These are phyloP conservation scores for Agapornis canus DNA, from an alignment of 2,797 vertebrate species.

Conservation along the genomic window DNA sequence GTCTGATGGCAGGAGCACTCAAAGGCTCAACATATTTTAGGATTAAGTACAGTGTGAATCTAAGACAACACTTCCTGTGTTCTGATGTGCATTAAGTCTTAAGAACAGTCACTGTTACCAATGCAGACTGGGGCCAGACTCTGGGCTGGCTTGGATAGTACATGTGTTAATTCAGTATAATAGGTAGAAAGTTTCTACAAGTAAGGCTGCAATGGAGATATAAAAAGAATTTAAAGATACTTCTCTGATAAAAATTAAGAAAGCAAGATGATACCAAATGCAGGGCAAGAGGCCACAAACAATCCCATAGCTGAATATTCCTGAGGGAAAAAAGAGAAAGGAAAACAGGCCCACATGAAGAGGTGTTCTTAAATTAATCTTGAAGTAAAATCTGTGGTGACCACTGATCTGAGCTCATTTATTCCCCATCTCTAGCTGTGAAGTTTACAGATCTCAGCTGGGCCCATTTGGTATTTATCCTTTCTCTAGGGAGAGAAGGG, in stretches of 20 bases:
- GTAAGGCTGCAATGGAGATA: background rate
- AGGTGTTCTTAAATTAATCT: background rate
- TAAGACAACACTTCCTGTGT: background rate
- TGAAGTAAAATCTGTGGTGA: slow-evolving; percentile 3
- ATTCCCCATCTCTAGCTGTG: slow-evolving; percentile 68
- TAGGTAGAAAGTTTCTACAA: background rate
- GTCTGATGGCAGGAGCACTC: background rate
- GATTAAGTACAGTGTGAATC: background rate
- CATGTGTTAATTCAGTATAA: background rate
- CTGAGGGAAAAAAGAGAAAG: background rate
- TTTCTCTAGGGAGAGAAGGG: slow-evolving; percentile 78
- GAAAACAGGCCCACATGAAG: background rate
- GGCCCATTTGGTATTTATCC: slow-evolving; percentile 69
- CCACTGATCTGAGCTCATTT: slow-evolving; percentile 10
- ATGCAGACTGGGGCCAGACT: background rate
- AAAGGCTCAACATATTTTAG: background rate
- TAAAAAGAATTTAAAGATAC: background rate
- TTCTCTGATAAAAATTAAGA: background rate
- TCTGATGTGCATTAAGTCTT: background rate
- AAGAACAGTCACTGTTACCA: background rate
- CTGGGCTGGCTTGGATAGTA: background rate
- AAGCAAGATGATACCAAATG: background rate
- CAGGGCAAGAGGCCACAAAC: background rate
- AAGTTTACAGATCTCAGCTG: slow-evolving; percentile 72
- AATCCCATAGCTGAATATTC: background rate